Base-by-base conservation (phyloP, 2,797 vertebrate genomes). In the Cyprinella venusta region DNA sequence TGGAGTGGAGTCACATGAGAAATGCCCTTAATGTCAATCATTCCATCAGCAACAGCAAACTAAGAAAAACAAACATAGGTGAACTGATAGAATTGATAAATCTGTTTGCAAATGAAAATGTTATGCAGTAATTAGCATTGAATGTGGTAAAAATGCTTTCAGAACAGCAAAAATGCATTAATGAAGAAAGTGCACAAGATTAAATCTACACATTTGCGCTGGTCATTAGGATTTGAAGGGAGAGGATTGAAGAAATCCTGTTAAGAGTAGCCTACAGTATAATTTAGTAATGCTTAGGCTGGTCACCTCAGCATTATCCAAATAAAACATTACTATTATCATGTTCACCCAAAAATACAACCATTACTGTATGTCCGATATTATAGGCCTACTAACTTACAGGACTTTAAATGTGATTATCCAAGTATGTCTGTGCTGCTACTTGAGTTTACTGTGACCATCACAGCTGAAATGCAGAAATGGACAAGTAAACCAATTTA, bases 191-290 rank as follows among this genome's bases (percentile, higher is more conserved):
- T 70, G 38, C 10, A 26, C 45, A 7, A 3, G 24, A 30, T 63
- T 78, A 6, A n/a, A 78, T 63, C 16, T 33, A 21, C 15, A n/a
- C 6, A 80, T 59, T 45, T 70, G 50, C 8, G 79, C 36, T 80
- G 9, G 33, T 54, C 38, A 54, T 80, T 61, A 33, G 59, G 40
- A 71, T 36, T 72, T 38, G 6, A 30, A 64, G 38, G 48, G 38
- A 77, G 78, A 61, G 59, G 82, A 83, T 85, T 50, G 63, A 36
- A 26, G 24, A 76, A 82, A 88, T 88, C 82, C 76, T 80, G 40
- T 82, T 82, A 82, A 80, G 64, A 76, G 68, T 59, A 36, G 36
- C 36, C 36, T 36, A 79, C 26, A 48, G 42, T 38, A 72, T 74
- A 64, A 75, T 83, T 75, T 21, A 42, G 52, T 79, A 78, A 54